Conservation (phyloP, 2,797 vertebrate species). For the Labroides dimidiatus region DNA sequence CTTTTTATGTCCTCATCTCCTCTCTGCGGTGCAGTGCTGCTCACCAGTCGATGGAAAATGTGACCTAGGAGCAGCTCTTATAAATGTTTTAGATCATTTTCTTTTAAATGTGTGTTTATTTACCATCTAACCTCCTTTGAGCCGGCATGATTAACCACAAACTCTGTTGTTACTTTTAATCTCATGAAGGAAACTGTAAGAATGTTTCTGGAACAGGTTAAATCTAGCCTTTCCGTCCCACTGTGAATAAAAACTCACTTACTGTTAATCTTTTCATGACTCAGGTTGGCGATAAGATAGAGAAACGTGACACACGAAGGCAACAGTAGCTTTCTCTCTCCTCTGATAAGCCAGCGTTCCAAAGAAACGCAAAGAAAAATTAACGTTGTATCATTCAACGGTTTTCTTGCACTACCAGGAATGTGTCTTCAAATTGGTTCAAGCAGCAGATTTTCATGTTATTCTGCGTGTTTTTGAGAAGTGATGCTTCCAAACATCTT, state of each 20-base stretch:
- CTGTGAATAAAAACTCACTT: conserved; percentile 29
- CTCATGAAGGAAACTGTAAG: conserved; percentile 45
- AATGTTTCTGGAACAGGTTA: conserved; percentile 51
- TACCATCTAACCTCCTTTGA: conserved; percentile 34
- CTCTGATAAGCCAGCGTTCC: too few relatives aligned
- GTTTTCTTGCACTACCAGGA: conserved; percentile 30
- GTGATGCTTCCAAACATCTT: conserved; percentile 45
- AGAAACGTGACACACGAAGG: conserved; percentile 4
- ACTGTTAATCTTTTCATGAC: conserved; percentile 20
- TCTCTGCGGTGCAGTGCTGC: conserved; percentile 24
- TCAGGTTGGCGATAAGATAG: conserved; percentile 51
- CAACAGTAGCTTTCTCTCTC: conserved; percentile 5
- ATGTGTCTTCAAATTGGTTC: conserved; percentile 30
- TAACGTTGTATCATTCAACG: neutral
- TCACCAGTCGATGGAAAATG: conserved; percentile 39
- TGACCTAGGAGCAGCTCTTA: conserved; percentile 36
- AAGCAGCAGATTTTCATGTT: conserved; percentile 39
- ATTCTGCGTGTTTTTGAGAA: conserved; percentile 49
- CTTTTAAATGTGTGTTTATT: conserved; percentile 40
- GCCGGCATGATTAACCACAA: conserved; percentile 14
- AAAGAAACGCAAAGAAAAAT: too few relatives aligned
- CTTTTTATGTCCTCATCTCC: conserved; percentile 36
- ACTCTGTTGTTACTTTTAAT: conserved; percentile 56
- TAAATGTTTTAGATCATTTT: conserved; percentile 19
- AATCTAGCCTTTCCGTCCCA: conserved; percentile 47